These are phyloP conservation scores for Pluvianellus socialis DNA, from an alignment of 2,113 vertebrate species.

Conservation along the genomic window DNA sequence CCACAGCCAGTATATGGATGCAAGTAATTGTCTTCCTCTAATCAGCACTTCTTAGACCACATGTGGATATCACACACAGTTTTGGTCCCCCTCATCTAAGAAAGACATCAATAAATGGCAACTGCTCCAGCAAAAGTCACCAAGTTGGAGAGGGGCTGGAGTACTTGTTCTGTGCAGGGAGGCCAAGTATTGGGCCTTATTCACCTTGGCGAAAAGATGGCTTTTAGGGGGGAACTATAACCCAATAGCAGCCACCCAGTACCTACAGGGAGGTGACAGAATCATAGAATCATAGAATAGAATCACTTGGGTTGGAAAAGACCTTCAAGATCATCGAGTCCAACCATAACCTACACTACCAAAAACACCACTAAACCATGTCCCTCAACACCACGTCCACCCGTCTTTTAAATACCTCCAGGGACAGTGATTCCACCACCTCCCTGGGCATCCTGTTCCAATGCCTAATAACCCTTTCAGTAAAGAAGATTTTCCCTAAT, in stretches of 20 bases:
- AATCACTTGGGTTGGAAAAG: too few relatives aligned
- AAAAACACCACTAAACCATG: too few relatives aligned
- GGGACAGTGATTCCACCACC: too few relatives aligned
- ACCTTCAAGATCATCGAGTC: too few relatives aligned
- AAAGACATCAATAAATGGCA: neutral
- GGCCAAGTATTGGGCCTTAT: neutral
- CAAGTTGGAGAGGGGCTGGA: neutral
- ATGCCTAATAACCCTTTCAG: too few relatives aligned
- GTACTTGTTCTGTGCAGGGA: neutral
- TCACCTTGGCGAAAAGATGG: neutral
- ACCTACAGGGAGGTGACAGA: too few relatives aligned
- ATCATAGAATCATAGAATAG: too few relatives aligned
- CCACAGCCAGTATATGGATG: neutral
- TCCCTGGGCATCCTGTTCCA: too few relatives aligned
- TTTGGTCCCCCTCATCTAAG: neutral
- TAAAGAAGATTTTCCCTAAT: too few relatives aligned
- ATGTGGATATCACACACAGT: neutral
- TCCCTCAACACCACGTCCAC: too few relatives aligned
- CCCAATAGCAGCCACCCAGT: neutral
- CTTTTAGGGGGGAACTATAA: fast-evolving
- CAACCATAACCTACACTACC: too few relatives aligned
- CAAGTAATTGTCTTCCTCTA: neutral
- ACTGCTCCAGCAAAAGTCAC: neutral
- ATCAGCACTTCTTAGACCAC: neutral
- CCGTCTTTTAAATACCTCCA: too few relatives aligned